Evolutionary conservation across 2,888 invertebrate species (phyloP).

Genomic region (Ditylenchus weischeri): DNA sequence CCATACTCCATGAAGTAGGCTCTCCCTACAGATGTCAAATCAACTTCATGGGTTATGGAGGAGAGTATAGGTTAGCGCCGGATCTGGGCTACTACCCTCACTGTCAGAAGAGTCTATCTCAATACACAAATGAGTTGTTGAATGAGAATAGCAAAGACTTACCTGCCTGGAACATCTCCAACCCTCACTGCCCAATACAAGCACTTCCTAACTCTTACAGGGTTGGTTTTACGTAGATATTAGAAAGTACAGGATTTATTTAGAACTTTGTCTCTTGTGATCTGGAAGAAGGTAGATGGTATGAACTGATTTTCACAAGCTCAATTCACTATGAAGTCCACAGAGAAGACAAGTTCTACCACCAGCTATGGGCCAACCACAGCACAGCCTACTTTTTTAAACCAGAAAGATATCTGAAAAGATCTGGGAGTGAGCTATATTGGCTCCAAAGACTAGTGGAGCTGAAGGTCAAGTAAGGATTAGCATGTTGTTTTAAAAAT

Average conservation of each 20-base stretch:
- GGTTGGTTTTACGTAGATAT: constrained; percentile 17
- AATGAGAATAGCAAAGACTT: constrained; percentile 22
- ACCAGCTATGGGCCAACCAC: constrained; percentile 46
- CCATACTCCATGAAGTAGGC: constrained; percentile 13
- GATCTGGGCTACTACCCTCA: constrained; percentile 52
- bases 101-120: constrained; percentile 48
- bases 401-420: constrained; percentile 42
- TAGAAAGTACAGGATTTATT: not conserved
- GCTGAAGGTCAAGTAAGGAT: constrained; percentile 38
- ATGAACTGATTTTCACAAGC: constrained; percentile 46
- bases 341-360: constrained; percentile 40
- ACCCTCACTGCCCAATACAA: constrained; percentile 43
- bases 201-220: constrained; percentile 41
- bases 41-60: constrained; percentile 40
- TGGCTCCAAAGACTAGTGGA: constrained; percentile 48
- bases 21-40: constrained; percentile 18
- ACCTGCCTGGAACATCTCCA: constrained; percentile 39
- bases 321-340: constrained; percentile 46
- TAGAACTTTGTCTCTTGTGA: constrained; percentile 51
- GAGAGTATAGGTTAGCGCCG: constrained; percentile 51
- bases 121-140: constrained; percentile 44
- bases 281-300: constrained; percentile 44
- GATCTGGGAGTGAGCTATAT: constrained; percentile 45
- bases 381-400: constrained; percentile 48
- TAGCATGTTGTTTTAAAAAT: not conserved